Percentiles rank a stretch among this genome's conserved stretches.
Evolutionary conservation across 2,888 invertebrate genomes (phyloP).

Genomic region (Oscheius onirici): DNA sequence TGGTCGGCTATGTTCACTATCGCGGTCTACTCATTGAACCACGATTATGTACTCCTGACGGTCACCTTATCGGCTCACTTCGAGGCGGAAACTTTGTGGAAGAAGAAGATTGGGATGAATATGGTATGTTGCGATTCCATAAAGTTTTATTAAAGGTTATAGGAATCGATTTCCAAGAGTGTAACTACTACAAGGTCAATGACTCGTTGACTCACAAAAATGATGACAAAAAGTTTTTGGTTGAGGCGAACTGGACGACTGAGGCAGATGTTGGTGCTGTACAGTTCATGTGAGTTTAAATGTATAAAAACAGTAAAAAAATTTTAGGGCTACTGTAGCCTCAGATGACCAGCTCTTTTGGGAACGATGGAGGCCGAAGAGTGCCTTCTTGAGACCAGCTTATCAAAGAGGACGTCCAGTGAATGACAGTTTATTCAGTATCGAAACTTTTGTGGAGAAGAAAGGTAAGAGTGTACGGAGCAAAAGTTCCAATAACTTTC

Average conservation of each 20-base stretch:
- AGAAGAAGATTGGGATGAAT: constrained; percentile 41
- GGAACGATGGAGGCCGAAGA: constrained; percentile 56
- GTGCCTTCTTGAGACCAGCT: constrained; percentile 46
- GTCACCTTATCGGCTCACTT: constrained; percentile 54
- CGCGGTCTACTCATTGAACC: constrained; percentile 59
- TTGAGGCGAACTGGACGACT: constrained; percentile 54
- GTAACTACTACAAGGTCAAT: constrained; percentile 43
- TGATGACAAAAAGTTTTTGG: constrained; percentile 57
- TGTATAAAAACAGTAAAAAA: neutral
- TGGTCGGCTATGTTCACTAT: constrained; percentile 51
- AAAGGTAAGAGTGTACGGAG: neutral
- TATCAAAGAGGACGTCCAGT: constrained; percentile 6
- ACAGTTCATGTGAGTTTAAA: constrained; percentile 55
- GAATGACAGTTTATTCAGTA: constrained; percentile 17
- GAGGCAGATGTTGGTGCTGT: constrained; percentile 54
- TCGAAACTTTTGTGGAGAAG: constrained; percentile 12
- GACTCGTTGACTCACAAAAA: constrained; percentile 56
- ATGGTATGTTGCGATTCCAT: constrained; percentile 12
- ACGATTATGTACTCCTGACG: constrained; percentile 46
- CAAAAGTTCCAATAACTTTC: neutral
- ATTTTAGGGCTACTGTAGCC: constrained; percentile 51
- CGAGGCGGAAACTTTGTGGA: constrained; percentile 56
- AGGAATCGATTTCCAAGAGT: constrained; percentile 56
- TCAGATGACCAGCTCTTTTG: constrained; percentile 58
- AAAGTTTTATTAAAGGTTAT: neutral